A percentile compares a stretch with the other conserved stretches of the same genome.
Evolutionary conservation across 2,888 invertebrate genomes (phyloP).

Genomic region (Neoscelio sp.): DNA sequence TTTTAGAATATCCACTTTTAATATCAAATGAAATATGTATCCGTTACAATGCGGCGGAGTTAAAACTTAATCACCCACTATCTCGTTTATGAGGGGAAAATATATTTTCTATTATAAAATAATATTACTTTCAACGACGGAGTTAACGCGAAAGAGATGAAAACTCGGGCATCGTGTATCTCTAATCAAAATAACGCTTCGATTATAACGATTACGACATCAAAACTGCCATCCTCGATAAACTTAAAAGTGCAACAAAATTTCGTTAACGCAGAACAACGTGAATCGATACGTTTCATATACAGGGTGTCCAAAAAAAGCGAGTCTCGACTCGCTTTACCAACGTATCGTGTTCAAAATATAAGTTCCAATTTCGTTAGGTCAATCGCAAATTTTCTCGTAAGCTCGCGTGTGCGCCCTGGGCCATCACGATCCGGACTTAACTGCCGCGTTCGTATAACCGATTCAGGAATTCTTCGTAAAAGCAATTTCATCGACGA

Average conservation of each 20-base stretch:
- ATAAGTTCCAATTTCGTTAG: conserved; percentile 81
- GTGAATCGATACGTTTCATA: conserved; percentile 22
- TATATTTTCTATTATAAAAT: conserved; percentile 31
- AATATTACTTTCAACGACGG: not conserved
- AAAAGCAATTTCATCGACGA: conserved; percentile 80
- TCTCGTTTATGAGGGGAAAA: conserved; percentile 13
- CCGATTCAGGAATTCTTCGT: conserved; percentile 81
- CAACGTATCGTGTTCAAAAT: too few relatives aligned
- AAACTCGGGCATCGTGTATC: conserved; percentile 4
- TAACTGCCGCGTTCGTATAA: conserved; percentile 81
- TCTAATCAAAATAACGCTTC: conserved; percentile 37
- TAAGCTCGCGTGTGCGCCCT: conserved; percentile 82
- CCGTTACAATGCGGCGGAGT: not conserved
- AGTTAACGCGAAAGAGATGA: conserved; percentile 8
- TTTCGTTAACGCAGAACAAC: conserved; percentile 18
- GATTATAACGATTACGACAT: conserved; percentile 23
- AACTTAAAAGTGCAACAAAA: conserved; percentile 37
- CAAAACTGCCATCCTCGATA: conserved; percentile 3
- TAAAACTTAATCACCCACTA: conserved; percentile 33
- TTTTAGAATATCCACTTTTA: conserved; percentile 16
- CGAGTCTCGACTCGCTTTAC: too few relatives aligned
- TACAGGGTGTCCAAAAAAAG: too few relatives aligned
- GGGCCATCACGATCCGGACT: conserved; percentile 82
- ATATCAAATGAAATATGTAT: conserved; percentile 4
- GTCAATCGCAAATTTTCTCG: conserved; percentile 83